These are phyloP conservation scores for Pelusios castaneus DNA, from an alignment of 2,113 vertebrate species.

Conservation along the genomic window DNA sequence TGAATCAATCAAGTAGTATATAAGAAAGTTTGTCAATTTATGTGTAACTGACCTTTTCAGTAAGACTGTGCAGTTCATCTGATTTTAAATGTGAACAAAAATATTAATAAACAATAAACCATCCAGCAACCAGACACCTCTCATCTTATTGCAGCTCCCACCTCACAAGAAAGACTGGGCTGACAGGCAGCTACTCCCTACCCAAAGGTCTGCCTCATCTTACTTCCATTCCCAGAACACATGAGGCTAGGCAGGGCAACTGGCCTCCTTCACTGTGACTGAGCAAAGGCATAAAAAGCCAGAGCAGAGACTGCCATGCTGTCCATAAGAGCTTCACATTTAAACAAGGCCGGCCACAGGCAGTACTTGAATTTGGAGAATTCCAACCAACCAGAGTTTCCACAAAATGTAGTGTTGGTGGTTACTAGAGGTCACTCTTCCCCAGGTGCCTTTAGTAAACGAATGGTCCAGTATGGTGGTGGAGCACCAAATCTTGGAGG, in stretches of 20 bases:
- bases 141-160: not conserved
- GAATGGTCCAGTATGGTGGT: not conserved
- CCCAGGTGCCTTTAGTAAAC: not conserved
- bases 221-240: not conserved
- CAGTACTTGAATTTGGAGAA: not conserved
- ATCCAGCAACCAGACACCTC: not conserved
- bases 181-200: not conserved
- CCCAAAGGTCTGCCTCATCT: fast-evolving
- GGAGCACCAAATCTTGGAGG: not conserved
- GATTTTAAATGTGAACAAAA: not conserved
- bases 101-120: not conserved
- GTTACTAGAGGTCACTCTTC: fast-evolving
- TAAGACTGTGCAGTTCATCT: not conserved
- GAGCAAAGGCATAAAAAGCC: not conserved
- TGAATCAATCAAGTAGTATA: too few relatives aligned
- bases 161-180: fast-evolving
- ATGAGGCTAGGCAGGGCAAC: not conserved
- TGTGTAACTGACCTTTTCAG: not conserved
- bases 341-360: not conserved
- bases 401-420: not conserved
- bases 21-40: not conserved
- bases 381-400: not conserved
- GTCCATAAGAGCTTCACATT: not conserved
- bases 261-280: not conserved
- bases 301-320: not conserved